Conservation (phyloP, 2,888 invertebrate genomes). For the Drosophila testacea region DNA sequence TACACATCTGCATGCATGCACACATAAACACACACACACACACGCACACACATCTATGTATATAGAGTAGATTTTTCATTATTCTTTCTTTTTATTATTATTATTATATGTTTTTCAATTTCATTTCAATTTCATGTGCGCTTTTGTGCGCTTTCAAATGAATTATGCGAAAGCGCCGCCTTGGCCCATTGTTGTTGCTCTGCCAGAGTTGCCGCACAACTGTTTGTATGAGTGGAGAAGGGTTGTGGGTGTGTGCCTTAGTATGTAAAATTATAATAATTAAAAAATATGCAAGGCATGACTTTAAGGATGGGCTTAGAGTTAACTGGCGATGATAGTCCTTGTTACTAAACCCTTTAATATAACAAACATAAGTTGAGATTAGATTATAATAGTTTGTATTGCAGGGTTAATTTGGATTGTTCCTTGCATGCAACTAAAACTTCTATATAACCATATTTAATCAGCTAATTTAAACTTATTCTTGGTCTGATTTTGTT, state of each 20-base stretch:
- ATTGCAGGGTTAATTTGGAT: too few species aligned
- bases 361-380: too few species aligned
- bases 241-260: slow-evolving; percentile 29
- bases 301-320: slow-evolving; percentile 8
- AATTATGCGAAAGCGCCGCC: slow-evolving; percentile 76
- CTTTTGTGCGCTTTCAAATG: slow-evolving; percentile 77
- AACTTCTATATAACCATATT: too few species aligned
- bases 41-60: slow-evolving; percentile 4
- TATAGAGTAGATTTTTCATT: slow-evolving; percentile 61
- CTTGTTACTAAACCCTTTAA: not conserved
- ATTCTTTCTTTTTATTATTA: slow-evolving; percentile 64
- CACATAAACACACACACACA: slow-evolving; percentile 7
- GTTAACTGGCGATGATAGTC: slow-evolving; percentile 25
- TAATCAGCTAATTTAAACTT: too few species aligned
- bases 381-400: too few species aligned
- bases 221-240: slow-evolving; percentile 3
- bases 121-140: slow-evolving; percentile 68
- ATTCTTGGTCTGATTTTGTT: too few species aligned
- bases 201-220: slow-evolving; percentile 18
- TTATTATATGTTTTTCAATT: slow-evolving; percentile 69
- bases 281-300: slow-evolving; percentile 57
- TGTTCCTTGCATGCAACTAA: too few species aligned
- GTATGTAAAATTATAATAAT: slow-evolving; percentile 74
- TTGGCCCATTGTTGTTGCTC: slow-evolving; percentile 65
- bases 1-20: slow-evolving; percentile 58